phyloP scores from a whole-genome alignment of 2,797 vertebrate genomes.

The Babyrousa celebensis region DNA sequence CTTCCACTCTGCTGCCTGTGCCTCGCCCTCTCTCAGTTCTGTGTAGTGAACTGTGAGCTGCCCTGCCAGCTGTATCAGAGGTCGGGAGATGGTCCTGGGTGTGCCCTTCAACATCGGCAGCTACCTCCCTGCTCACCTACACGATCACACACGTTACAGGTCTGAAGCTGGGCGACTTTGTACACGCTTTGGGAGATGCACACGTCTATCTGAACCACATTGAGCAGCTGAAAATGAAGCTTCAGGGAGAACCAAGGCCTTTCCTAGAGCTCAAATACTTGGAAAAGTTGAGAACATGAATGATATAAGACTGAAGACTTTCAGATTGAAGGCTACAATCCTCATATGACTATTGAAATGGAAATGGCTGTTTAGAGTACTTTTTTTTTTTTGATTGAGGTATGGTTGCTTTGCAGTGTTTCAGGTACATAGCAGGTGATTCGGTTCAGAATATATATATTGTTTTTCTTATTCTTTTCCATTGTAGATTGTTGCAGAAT shows the following conservation, averaged over 20 bases:
- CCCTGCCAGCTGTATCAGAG: constrained; percentile 98
- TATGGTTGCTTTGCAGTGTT: no score
- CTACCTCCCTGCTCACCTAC: constrained; percentile 97
- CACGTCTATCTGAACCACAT: constrained; percentile 97
- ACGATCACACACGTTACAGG: constrained; percentile 98
- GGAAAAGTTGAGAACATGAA: constrained; percentile 92
- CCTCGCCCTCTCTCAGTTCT: constrained; percentile 98
- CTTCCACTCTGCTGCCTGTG: constrained; percentile 93
- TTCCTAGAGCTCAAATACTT: constrained; percentile 93
- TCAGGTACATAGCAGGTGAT: no score
- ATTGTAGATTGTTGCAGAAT: no score
- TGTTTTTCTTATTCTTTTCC: no score
- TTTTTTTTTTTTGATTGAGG: no score
- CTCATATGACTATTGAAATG: constrained; percentile 94
- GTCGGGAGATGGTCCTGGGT: constrained; percentile 97
- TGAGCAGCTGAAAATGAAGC: constrained; percentile 96
- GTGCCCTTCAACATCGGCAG: constrained; percentile 99
- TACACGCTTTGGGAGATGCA: constrained; percentile 98
- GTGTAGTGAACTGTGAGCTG: constrained; percentile 95
- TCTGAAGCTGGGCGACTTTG: constrained; percentile 97
- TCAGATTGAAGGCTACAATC: constrained; percentile 92
- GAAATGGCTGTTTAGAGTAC: constrained; percentile 91
- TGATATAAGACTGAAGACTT: constrained; percentile 93
- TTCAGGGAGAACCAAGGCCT: constrained; percentile 95
- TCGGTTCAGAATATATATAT: no score